phyloP scores from a whole-genome alignment of 2,113 vertebrate genomes.

The Larimichthys polyactis region DNA sequence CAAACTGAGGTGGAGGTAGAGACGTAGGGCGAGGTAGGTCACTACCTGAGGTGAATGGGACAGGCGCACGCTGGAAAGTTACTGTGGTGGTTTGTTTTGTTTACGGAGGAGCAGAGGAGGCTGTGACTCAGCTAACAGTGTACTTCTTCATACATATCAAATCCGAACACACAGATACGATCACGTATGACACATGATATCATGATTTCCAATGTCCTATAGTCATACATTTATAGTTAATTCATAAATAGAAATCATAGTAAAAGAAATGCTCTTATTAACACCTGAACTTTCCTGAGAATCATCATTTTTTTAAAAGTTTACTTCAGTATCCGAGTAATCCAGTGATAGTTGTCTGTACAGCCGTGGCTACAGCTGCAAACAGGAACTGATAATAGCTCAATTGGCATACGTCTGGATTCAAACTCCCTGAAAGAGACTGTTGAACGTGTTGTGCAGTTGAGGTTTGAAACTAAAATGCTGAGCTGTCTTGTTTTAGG shows the following conservation, averaged over 20 bases:
- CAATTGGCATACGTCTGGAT: not conserved
- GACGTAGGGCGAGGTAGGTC: no score
- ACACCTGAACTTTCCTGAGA: not conserved
- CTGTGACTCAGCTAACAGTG: no score
- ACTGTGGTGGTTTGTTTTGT: no score
- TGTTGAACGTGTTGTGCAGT: no score
- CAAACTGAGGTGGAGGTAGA: no score
- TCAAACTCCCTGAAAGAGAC: not conserved
- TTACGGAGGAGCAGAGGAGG: no score
- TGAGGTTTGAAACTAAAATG: not conserved
- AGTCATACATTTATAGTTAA: not conserved
- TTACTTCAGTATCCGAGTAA: not conserved
- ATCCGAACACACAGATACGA: no score
- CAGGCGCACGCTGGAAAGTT: no score
- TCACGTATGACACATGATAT: not conserved
- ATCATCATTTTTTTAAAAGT: not conserved
- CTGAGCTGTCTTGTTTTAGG: slow-evolving; percentile 72
- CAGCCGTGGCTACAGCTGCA: not conserved
- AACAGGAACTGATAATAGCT: not conserved
- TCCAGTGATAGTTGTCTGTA: not conserved
- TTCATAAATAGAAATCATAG: not conserved
- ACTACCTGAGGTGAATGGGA: no score
- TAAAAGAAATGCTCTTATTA: not conserved
- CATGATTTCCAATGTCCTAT: not conserved
- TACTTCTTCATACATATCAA: no score